Percentiles rank a stretch among this genome's conserved stretches.
These are phyloP conservation scores for Microcebus murinus DNA, from an alignment of 2,113 vertebrate species.

Conservation along the genomic window DNA sequence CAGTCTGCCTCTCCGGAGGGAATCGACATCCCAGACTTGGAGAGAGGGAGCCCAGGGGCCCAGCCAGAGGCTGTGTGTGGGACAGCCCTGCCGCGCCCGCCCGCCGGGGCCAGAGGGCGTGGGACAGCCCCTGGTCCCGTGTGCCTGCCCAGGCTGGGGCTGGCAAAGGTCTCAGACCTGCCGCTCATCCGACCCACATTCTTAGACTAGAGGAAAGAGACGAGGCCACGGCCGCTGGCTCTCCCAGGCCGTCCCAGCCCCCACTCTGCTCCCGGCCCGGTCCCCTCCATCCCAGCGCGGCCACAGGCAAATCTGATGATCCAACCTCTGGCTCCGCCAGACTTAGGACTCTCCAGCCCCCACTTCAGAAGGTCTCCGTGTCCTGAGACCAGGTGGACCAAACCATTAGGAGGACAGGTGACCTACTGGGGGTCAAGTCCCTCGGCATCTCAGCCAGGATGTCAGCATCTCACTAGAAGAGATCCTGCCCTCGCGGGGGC, in stretches of 20 bases:
- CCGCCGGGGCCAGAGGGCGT: background rate
- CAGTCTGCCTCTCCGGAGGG: background rate
- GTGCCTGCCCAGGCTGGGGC: no score
- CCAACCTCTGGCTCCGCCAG: background rate
- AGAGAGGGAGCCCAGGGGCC: background rate
- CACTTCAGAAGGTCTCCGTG: background rate
- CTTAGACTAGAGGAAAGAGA: background rate
- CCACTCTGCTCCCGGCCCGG: background rate
- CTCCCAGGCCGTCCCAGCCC: background rate
- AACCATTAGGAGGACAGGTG: background rate
- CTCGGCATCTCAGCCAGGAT: background rate
- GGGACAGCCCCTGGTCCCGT: no score
- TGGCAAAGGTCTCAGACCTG: background rate
- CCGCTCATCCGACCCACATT: background rate
- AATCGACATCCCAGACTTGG: background rate
- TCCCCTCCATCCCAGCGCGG: no score
- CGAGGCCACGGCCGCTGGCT: accelerated
- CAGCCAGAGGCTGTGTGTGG: background rate
- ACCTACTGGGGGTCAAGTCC: background rate
- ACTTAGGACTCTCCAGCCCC: background rate
- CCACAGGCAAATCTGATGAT: no score
- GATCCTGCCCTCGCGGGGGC: background rate
- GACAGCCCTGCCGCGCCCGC: accelerated
- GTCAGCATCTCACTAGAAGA: background rate
- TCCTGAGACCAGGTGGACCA: background rate